phyloP scores from a whole-genome alignment of 2,797 vertebrate species.

The Trachurus trachurus region DNA sequence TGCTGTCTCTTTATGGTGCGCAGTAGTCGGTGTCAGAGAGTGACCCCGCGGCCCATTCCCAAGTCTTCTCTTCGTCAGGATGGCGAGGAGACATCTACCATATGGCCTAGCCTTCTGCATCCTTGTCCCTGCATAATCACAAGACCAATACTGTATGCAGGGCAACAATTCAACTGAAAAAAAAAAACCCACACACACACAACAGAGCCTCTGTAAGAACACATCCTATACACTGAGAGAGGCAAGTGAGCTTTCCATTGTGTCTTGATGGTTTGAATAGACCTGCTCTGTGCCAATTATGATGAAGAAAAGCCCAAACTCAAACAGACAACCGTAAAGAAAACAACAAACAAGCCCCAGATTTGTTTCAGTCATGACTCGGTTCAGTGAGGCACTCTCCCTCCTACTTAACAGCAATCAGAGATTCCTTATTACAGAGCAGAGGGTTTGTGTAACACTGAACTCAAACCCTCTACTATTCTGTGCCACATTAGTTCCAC shows the following conservation, averaged over 20 bases:
- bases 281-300: conserved; percentile 6
- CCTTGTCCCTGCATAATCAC: conserved; percentile 84
- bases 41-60: conserved; percentile 69
- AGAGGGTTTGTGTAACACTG: conserved; percentile 86
- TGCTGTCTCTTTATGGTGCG: conserved; percentile 64
- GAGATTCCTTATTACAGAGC: conserved; percentile 85
- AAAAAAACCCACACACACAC: conserved; percentile 5
- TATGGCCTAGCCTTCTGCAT: conserved; percentile 87
- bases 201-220: conserved; percentile 20
- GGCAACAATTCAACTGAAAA: conserved; percentile 46
- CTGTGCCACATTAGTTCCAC: conserved; percentile 95
- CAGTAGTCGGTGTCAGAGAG: conserved; percentile 64
- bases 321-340: conserved; percentile 39
- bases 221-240: conserved; percentile 1
- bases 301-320: conserved; percentile 26
- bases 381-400: conserved; percentile 65
- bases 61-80: conserved; percentile 67
- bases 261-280: conserved; percentile 6
- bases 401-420: conserved; percentile 84
- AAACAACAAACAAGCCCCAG: conserved; percentile 45
- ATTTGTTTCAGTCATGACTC: conserved; percentile 51
- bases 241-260: conserved; percentile 1
- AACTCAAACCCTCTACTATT: conserved; percentile 89
- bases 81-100: conserved; percentile 83
- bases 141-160: conserved; percentile 58